These are phyloP conservation scores for Lasioglossum leucozonium DNA, from an alignment of 2,888 invertebrate species.

Conservation along the genomic window DNA sequence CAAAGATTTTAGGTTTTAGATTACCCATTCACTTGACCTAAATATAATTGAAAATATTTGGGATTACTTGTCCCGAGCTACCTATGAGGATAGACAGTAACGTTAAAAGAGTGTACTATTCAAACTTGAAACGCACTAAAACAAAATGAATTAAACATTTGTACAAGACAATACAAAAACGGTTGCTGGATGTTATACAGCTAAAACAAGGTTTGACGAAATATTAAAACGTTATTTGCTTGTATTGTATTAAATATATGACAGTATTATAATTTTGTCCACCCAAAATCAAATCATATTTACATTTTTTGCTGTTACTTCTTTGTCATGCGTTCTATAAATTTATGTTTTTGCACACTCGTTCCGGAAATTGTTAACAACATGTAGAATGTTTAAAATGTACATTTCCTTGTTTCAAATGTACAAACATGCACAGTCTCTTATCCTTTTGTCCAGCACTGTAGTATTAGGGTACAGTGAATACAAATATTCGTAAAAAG, in stretches of 20 bases:
- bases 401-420: neutral
- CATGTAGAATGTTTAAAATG: neutral
- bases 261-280: neutral
- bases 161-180: neutral
- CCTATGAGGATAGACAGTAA: too few species aligned
- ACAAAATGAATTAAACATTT: neutral
- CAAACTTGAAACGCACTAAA: neutral
- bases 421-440: neutral
- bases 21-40: too few species aligned
- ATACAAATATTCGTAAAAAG: neutral
- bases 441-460: neutral
- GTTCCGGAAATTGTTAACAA: neutral
- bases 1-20: neutral
- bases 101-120: too few species aligned
- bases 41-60: neutral
- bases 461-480: neutral
- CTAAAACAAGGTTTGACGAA: neutral
- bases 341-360: neutral
- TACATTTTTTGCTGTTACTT: neutral
- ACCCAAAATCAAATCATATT: neutral
- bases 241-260: neutral
- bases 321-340: neutral
- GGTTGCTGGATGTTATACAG: too few species aligned
- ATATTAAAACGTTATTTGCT: neutral
- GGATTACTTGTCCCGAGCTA: neutral